Base-by-base conservation (phyloP, 2,888 invertebrate genomes). In the Pyrrhosoma nymphula region DNA sequence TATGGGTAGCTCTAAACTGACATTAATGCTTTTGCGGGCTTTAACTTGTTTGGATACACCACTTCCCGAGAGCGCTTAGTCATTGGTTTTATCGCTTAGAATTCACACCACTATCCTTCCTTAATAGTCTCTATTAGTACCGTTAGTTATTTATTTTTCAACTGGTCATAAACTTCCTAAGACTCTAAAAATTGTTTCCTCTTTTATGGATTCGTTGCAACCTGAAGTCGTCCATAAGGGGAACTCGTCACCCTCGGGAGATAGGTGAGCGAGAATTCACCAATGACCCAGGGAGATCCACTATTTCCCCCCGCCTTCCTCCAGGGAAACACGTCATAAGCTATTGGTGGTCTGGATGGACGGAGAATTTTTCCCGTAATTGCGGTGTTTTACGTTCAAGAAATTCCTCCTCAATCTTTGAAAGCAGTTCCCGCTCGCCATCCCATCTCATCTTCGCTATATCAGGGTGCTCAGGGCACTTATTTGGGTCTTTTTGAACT, bases 331-430 rank as follows among this genome's bases (percentile, higher is more conserved):
- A 82, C 82, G 82, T 35, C 30, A 35, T 82, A 18, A 82, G 82
- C 30, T 82, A 4, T 82, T 35, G 35, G 35, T 16, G 82, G 82
- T 82, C 35, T 14, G 82, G 35, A 16, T 18, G 35, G 35, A 35
- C 82, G 10, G 35, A 16, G 35, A 6, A 82, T 82, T 35, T 30
- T 60, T 60, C 69, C 82, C 82, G 35, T 82, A 35, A 82, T 82
- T 82, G 82, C 35, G 82, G 82, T 82, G 82, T 82, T 82, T 82
- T 82, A 35, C 35, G 82, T 35, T 18, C 35, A 82, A 82, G 82
- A 35, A 82, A 82, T 82, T 82, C 82, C 82, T 35, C 82, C 35
- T n/a, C 23, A 4, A 69, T n/a, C n/a, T 18, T 18, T 14, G 10
- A 82, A 30, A 82, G 18, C 82, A 26, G 69, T 82, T 69, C n/a